Evolutionary conservation across 2,113 vertebrate genomes (phyloP).

Genomic region (Rutilus rutilus): DNA sequence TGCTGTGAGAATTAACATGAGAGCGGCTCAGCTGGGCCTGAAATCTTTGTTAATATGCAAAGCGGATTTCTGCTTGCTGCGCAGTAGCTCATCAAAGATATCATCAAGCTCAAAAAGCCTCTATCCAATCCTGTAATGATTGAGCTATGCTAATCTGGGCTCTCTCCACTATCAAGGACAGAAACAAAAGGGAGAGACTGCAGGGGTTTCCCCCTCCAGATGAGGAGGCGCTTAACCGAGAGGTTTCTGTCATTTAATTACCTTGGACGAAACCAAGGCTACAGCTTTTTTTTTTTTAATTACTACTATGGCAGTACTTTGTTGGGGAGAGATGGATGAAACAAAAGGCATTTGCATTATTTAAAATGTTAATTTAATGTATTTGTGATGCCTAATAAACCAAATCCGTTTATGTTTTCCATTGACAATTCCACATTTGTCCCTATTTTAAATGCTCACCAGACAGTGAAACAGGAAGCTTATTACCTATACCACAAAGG

Average conservation of each 20-base stretch:
- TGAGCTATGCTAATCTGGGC: slow-evolving; percentile 51
- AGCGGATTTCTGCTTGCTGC: slow-evolving; percentile 4
- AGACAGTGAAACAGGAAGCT: background rate
- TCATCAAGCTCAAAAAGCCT: slow-evolving; percentile 37
- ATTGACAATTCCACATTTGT: slow-evolving; percentile 25
- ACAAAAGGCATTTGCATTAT: slow-evolving; percentile 48
- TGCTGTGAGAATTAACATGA: slow-evolving; percentile 53
- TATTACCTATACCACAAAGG: background rate
- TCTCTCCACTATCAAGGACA: slow-evolving; percentile 35
- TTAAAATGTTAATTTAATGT: slow-evolving; percentile 44
- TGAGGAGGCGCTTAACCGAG: slow-evolving; percentile 28
- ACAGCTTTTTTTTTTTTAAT: slow-evolving; percentile 42
- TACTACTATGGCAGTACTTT: slow-evolving; percentile 13
- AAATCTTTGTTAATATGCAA: slow-evolving; percentile 46
- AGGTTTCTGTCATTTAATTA: slow-evolving; percentile 52
- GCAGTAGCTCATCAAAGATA: slow-evolving; percentile 54
- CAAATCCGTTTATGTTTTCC: slow-evolving; percentile 7
- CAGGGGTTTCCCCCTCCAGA: slow-evolving; percentile 38
- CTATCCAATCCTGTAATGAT: slow-evolving; percentile 49
- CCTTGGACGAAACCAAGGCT: slow-evolving; percentile 44
- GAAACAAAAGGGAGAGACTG: slow-evolving; percentile 52
- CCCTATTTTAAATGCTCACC: background rate
- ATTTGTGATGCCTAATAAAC: slow-evolving; percentile 35
- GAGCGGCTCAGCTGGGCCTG: slow-evolving; percentile 51
- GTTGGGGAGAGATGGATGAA: slow-evolving; percentile 35